Percentiles rank a stretch among this genome's conserved stretches.
Conservation (phyloP, 30 jellyfish, hydroid and myxozoan genomes). For the Hydractinia symbiolongicarpus region DNA sequence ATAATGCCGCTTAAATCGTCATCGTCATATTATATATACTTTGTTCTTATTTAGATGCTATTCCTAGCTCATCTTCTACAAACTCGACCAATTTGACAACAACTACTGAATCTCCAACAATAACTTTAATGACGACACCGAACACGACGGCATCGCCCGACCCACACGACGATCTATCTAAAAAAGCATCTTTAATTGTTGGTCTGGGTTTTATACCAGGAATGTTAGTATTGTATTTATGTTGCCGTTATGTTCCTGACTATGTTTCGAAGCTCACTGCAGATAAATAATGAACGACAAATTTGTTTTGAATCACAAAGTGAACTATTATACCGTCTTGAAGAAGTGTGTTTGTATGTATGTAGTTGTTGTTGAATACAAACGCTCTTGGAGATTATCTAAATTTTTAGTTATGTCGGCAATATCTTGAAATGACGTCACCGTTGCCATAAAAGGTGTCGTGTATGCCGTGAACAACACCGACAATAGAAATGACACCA, state of each 20-base stretch:
- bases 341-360: too few relatives aligned
- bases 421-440: too few relatives aligned
- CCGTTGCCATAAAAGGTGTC: too few relatives aligned
- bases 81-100: neutral
- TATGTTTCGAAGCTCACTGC: neutral
- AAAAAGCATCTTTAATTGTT: conserved; percentile 1
- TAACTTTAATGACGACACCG: neutral
- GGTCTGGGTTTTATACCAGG: conserved; percentile 6
- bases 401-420: too few relatives aligned
- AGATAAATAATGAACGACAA: conserved; percentile 1
- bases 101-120: neutral
- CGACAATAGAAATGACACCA: too few relatives aligned
- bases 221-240: neutral
- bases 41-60: neutral
- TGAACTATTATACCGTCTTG: too few relatives aligned
- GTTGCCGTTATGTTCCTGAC: conserved; percentile 5
- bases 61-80: neutral
- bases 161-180: neutral
- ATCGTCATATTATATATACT: too few relatives aligned
- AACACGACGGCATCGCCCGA: neutral
- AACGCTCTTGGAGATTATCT: too few relatives aligned
- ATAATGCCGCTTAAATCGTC: too few relatives aligned
- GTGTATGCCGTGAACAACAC: too few relatives aligned
- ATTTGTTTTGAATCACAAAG: too few relatives aligned
- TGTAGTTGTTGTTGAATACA: too few relatives aligned